Base-by-base conservation (phyloP, 1,140 invertebrate genomes). In the Vollenhovia emeryi region DNA sequence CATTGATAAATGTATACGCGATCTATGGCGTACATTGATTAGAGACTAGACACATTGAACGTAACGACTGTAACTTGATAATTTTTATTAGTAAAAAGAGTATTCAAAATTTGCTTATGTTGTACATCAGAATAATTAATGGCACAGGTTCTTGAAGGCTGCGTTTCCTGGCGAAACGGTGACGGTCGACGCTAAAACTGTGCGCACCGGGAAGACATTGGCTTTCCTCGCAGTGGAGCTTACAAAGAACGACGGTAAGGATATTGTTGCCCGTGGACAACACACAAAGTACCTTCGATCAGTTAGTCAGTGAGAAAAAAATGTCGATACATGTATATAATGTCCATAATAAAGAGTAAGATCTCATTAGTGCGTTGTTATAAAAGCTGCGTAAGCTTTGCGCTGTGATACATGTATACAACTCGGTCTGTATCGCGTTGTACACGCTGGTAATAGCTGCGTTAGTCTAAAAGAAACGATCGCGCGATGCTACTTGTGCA, bases 141-240 rank as follows among this genome's bases (percentile, higher is more conserved):
- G 74, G 48, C 78, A 89, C 87, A 97, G 97, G 79, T 98, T 96
- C 88, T 84, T 98, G 86, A 97, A 96, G 91, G 95, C 96, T 40
- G 98, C 97, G 1, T 96, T 96, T 91, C 94, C 96, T 79, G 98
- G 98, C 6, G 97, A 99, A 85, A 95, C 96, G 57, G 95, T 99
- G n/a, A 91, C 96, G 50, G 96, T 99, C 30, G 97, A 98, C 93
- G 97, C 98, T 1, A 96, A 96, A 68, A 97, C 97, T 4, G 94
- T 97, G n/a, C 97, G 97, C 94, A 92, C 96, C 40, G 98, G 98
- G 2, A 96, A 96, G 86, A 97, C 95, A 45, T 93, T 99, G 52
- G 98, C 98, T 1, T 99, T 98, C 92, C 94, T 98, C 2, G 96
- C 97, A 87, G 97, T 98, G 1, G 96, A 97, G 87, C 95, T 99